A percentile compares a stretch with the other conserved stretches of the same genome.
Evolutionary conservation across 2,113 vertebrate genomes (phyloP).

Genomic region (Brienomyrus longianalis): DNA sequence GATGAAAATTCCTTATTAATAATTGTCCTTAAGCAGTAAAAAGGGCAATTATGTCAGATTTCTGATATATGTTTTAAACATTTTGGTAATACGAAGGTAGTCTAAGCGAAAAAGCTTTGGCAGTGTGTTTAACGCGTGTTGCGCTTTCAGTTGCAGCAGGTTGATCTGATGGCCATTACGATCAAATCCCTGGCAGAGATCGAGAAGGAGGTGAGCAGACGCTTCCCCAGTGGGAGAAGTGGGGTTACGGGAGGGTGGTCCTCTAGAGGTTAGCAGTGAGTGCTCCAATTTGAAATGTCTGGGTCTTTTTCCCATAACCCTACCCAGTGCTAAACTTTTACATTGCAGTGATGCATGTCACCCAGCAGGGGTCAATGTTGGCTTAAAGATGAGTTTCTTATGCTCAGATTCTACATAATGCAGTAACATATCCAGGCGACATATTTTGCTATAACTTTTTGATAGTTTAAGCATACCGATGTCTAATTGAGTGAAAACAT

Average conservation of each 20-base stretch:
- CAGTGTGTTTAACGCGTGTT: slow-evolving; percentile 10
- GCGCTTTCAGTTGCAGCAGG: slow-evolving; percentile 77
- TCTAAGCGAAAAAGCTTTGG: background rate
- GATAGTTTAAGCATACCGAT: background rate
- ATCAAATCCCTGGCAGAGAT: slow-evolving; percentile 95
- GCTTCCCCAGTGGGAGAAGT: background rate
- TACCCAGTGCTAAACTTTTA: background rate
- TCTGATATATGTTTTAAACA: background rate
- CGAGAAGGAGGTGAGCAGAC: slow-evolving; percentile 83
- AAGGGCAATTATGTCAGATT: too few relatives aligned
- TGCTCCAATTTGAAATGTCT: background rate
- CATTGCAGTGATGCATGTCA: background rate
- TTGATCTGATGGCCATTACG: slow-evolving; percentile 90
- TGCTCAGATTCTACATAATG: background rate
- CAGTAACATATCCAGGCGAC: background rate
- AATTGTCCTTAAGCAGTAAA: background rate
- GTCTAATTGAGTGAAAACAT: background rate
- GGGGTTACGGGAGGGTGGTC: background rate
- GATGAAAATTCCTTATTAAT: background rate
- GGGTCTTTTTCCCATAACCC: background rate
- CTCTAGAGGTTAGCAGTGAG: background rate
- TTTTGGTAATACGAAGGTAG: background rate
- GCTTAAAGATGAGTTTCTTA: too few relatives aligned
- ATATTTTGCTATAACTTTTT: background rate
- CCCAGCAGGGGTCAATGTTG: slow-evolving; percentile 8